Conservation (phyloP, 1,140 invertebrate genomes). For the Diorhabda carinulata region DNA sequence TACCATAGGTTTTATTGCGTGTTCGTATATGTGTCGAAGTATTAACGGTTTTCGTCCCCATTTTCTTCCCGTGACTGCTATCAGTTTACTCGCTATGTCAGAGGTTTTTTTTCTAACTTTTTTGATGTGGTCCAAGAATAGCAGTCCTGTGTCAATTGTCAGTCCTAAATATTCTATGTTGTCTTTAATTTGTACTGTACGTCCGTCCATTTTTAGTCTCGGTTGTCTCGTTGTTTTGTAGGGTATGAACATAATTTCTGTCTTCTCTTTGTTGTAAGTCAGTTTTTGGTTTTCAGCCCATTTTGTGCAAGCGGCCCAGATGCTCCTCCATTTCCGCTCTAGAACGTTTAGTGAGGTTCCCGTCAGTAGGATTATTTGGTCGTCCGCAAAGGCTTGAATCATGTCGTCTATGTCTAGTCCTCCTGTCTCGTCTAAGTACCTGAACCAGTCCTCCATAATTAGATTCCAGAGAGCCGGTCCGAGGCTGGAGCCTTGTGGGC, state of each 20-base stretch:
- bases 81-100: too few relatives aligned
- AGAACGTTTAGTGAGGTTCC: conserved; percentile 19
- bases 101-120: conserved; percentile 13
- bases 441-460: conserved; percentile 28
- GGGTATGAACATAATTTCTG: too few relatives aligned
- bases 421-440: conserved; percentile 16
- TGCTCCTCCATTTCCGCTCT: too few relatives aligned
- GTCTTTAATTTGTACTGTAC: too few relatives aligned
- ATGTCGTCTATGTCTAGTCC: background rate
- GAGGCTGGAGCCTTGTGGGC: conserved; percentile 32
- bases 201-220: too few relatives aligned
- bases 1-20: background rate
- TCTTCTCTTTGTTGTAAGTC: too few relatives aligned
- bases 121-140: conserved; percentile 23
- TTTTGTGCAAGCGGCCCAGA: too few relatives aligned
- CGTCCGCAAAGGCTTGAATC: conserved; percentile 25
- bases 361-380: conserved; percentile 21
- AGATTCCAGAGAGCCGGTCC: conserved; percentile 30
- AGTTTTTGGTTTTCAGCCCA: too few relatives aligned
- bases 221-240: too few relatives aligned
- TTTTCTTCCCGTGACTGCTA: background rate
- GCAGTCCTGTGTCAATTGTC: too few relatives aligned
- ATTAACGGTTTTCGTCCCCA: background rate
- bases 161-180: too few relatives aligned
- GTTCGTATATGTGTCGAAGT: too few relatives aligned